Base-by-base conservation (phyloP, 2,797 vertebrate genomes). In the Leptodactylus fallax region DNA sequence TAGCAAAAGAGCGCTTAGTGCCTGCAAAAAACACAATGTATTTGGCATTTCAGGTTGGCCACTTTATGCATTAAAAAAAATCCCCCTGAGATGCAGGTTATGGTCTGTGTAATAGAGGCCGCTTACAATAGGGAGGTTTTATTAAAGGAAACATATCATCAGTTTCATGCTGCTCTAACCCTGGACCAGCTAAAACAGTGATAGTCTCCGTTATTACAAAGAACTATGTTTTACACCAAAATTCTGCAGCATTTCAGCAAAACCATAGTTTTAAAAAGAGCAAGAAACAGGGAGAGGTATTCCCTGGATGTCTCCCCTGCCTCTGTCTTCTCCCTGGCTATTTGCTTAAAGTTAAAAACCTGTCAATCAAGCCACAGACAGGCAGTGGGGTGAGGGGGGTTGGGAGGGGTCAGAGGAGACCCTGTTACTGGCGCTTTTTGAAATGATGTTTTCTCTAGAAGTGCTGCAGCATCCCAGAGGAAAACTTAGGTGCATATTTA, bases 1-100 rank as follows among this genome's bases (percentile, higher is more conserved):
- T 87, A 77, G 80, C 71, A 45, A 86, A 55, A 25, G 11, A 86
- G 77, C 61, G 78, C 27, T 86, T 72, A 72, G 47, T 58, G 85
- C 79, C 27, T 47, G 21, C 25, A 81, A 56, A 45, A 51, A 45
- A 45, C 51, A 14, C 67, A 58, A 71, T 36, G 55, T 27, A 74
- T 72, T 71, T 56, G 65, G 23, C 81, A 56, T 36, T n/a, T 69
- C 65, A 71, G 45, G 67, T 19, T 36, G 51, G 19, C 67, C 82
- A 47, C 11, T 45, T 71, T 81, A 81, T n/a, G 19, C 25, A 81
- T 51, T 65, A 49, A 81, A 53, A 81, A 49, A 45, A 36, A 58
- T 16, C n/a, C 60, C 27, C 60, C 45, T 6, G 45, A 36, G 55
- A 81, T 1, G 45, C 36, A 1, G 56, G 79, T 36, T 36, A 11